Percentiles rank a stretch among this genome's conserved stretches.
phyloP scores from a whole-genome alignment of 1,140 invertebrate genomes.

The Camponotus vicinus region DNA sequence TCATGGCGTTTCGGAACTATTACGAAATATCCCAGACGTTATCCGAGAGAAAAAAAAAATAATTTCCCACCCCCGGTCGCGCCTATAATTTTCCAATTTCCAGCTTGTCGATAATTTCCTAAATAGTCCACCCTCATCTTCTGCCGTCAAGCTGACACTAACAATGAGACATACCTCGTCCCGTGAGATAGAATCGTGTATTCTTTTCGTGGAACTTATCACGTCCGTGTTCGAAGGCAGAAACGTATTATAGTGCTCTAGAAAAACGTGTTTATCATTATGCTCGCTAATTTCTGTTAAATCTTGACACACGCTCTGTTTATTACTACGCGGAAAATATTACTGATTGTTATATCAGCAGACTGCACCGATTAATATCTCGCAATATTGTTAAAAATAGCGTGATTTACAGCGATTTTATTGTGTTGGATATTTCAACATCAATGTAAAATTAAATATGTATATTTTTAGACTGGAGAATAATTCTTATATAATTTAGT shows the following conservation, averaged over 20 bases:
- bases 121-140: slow-evolving; percentile 80
- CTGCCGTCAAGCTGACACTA: slow-evolving; percentile 58
- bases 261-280: slow-evolving; percentile 49
- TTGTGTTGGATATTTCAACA: not conserved
- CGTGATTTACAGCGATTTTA: too few species aligned
- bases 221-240: not conserved
- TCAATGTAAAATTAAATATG: not conserved
- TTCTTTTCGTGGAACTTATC: slow-evolving; percentile 57
- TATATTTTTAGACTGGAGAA: not conserved
- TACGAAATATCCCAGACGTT: slow-evolving; percentile 70
- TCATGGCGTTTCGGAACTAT: slow-evolving; percentile 55
- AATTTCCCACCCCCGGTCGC: slow-evolving; percentile 71
- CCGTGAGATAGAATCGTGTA: not conserved
- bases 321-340: slow-evolving; percentile 11
- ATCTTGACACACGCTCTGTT: not conserved
- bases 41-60: slow-evolving; percentile 67
- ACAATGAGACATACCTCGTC: slow-evolving; percentile 28
- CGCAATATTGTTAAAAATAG: too few species aligned
- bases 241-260: not conserved
- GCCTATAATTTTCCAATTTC: slow-evolving; percentile 80
- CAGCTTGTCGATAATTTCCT: slow-evolving; percentile 76
- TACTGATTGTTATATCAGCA: not conserved
- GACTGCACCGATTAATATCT: not conserved
- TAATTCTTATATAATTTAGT: not conserved
- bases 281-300: slow-evolving; percentile 8